A percentile compares a stretch with the other conserved stretches of the same genome.
phyloP scores from a whole-genome alignment of 2,797 vertebrate species.

The Podarcis siculus region DNA sequence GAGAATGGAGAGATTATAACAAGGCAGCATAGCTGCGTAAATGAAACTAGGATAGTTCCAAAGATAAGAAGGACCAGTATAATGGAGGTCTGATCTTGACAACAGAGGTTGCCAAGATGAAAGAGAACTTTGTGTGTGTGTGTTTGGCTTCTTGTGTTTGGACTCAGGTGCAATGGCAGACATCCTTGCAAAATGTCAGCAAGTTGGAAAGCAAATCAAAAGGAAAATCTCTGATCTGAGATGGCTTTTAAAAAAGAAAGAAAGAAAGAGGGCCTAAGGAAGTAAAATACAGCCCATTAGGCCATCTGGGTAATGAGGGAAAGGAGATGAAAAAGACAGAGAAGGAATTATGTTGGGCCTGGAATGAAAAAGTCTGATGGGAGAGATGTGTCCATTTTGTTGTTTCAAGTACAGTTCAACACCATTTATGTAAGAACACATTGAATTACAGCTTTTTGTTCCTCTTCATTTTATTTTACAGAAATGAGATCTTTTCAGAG shows the following conservation, averaged over 20 bases:
- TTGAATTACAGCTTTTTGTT: conserved; percentile 27
- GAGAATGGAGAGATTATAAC: conserved; percentile 53
- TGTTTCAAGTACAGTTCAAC: conserved; percentile 39
- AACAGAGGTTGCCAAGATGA: conserved; percentile 72
- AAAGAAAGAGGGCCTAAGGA: conserved; percentile 37
- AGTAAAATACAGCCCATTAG: conserved; percentile 61
- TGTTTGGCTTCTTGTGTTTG: conserved; percentile 56
- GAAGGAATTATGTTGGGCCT: conserved; percentile 40
- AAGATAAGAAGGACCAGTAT: conserved; percentile 52
- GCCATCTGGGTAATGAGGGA: conserved; percentile 62
- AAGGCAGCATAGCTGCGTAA: conserved; percentile 41
- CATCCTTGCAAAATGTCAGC: conserved; percentile 53
- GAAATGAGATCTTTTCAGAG: conserved; percentile 17
- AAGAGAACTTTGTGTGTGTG: conserved; percentile 54
- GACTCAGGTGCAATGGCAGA: conserved; percentile 42
- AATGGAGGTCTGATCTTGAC: conserved; percentile 65
- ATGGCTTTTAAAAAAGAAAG: conserved; percentile 43
- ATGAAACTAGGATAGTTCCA: conserved; percentile 50
- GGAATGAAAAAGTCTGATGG: conserved; percentile 58
- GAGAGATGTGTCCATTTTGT: conserved; percentile 44
- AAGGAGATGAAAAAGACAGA: conserved; percentile 60
- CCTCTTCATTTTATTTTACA: background rate
- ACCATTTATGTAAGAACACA: conserved; percentile 42
- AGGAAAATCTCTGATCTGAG: conserved; percentile 55
- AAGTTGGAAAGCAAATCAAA: conserved; percentile 69